These are phyloP conservation scores for Pollachius pollachius DNA, from an alignment of 2,113 vertebrate species.

Conservation along the genomic window DNA sequence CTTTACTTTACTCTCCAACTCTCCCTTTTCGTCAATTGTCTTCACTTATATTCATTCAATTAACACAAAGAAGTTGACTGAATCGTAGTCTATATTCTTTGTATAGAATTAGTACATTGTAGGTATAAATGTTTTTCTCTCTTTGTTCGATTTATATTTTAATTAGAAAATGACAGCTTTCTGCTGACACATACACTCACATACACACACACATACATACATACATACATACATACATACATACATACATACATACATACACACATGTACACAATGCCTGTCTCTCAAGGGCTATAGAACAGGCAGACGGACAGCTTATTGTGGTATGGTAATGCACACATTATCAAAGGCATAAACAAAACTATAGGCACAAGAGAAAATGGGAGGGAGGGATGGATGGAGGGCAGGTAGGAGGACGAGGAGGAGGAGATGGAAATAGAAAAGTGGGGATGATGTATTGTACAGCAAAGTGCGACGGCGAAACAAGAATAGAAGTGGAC, in stretches of 20 bases:
- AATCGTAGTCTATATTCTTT: too few species aligned
- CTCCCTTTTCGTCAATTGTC: too few species aligned
- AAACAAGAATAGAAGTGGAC: too few species aligned
- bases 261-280: background rate
- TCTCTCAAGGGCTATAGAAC: conserved; percentile 21
- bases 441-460: too few species aligned
- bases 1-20: too few species aligned
- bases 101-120: too few species aligned
- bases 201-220: conserved; percentile 27
- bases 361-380: conserved; percentile 6
- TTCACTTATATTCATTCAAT: too few species aligned
- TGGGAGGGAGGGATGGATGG: background rate
- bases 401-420: conserved; percentile 1
- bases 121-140: too few species aligned
- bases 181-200: conserved; percentile 18
- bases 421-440: background rate
- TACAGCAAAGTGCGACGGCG: too few species aligned
- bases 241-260: background rate
- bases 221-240: background rate
- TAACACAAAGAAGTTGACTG: too few species aligned
- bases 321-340: conserved; percentile 37
- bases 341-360: conserved; percentile 42
- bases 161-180: conserved; percentile 10
- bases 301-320: conserved; percentile 41
- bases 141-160: too few species aligned